Base-by-base conservation (phyloP, 2,888 invertebrate genomes). In the Cantharis lateralis region DNA sequence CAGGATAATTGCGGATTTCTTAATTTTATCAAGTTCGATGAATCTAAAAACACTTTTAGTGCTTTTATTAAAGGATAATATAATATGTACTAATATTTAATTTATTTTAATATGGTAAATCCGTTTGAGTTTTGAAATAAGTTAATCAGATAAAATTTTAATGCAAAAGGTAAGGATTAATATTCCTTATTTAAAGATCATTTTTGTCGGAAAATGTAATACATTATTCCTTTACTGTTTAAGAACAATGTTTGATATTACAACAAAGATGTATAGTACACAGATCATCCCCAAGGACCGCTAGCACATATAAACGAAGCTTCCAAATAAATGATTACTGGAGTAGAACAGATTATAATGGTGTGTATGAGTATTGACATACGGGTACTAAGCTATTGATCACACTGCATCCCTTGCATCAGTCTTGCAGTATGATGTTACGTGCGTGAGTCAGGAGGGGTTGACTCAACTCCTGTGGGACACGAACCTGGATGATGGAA, bases 401-500 rank as follows among this genome's bases (percentile, higher is more conserved):
- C 79, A 79, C 70, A 28, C 48, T 79, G 74, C 79, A 79, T 77
- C 77, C 79, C 79, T 78, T 76, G 79, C 79, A 79, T 77, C 74
- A 77, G 79, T 80, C 80, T 81, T 81, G 81, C 82, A 79, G 78
- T 80, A 82, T 80, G 78, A 81, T 78, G 75, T 79, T 79, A 80
- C 81, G 82, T 83, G 85, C 82, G 83, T 85, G 85, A 84, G 84
- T 85, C 84, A 85, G 81, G 80, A 81, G 81, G 83, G 84, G 84
- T 84, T 85, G 85, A 84, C 82, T 85, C 83, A 85, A 85, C 82
- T 86, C 87, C 87, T 85, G 74, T 48, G 86, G 87, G 87, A 87
- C 82, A 79, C 77, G 83, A 85, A 84, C 84, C 84, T 84, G 85
- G 86, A 87, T 87, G 87, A 87, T 87, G 87, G 87, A 87, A 85